phyloP scores from a whole-genome alignment of 92 coral and sea anemone genomes.

The Paragorgia papillata region DNA sequence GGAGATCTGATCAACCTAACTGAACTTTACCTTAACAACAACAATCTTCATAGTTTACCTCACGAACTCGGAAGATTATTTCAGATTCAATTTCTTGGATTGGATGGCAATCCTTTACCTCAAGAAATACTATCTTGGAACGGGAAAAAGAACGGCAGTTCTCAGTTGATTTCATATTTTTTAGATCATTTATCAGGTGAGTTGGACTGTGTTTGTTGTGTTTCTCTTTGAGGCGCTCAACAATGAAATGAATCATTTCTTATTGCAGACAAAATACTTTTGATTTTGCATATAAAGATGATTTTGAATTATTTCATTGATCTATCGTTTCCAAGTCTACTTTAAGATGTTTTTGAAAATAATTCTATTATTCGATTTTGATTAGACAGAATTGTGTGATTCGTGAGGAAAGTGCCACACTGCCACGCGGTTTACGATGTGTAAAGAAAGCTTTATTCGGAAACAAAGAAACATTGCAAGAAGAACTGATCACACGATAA shows the following conservation, averaged over 20 bases:
- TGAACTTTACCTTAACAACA: constrained; percentile 96
- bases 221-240: constrained; percentile 23
- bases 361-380: too few relatives aligned
- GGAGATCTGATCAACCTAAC: constrained; percentile 99
- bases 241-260: constrained; percentile 32
- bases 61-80: constrained; percentile 99
- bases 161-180: constrained; percentile 82
- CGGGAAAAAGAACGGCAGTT: constrained; percentile 86
- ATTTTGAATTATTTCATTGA: background rate
- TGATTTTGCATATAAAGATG: background rate
- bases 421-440: constrained; percentile 2
- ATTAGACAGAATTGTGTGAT: too few relatives aligned
- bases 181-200: constrained; percentile 96
- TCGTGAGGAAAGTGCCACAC: background rate
- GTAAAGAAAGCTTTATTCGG: background rate
- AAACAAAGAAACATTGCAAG: background rate
- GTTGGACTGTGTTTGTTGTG: constrained; percentile 8
- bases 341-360: too few relatives aligned
- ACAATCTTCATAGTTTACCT: constrained; percentile 87
- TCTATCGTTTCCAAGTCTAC: background rate
- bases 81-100: constrained; percentile 93
- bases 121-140: constrained; percentile 82
- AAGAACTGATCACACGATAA: background rate
- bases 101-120: constrained; percentile 94
- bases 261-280: too few relatives aligned